Base-by-base conservation (phyloP, 2,113 vertebrate genomes). In the Eleginops maclovinus region DNA sequence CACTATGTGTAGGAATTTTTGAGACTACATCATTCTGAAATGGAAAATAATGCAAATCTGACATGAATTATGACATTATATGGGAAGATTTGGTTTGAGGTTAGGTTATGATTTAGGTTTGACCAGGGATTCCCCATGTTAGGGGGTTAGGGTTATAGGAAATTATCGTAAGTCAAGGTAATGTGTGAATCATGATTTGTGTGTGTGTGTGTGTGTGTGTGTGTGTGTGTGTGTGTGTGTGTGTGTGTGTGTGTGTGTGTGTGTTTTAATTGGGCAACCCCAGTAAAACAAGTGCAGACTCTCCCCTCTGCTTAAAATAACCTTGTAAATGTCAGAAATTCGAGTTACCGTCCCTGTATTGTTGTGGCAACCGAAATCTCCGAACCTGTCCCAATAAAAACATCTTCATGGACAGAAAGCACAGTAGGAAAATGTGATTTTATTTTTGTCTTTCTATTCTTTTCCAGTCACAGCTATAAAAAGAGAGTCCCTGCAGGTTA, bases 391-490 rank as follows among this genome's bases (percentile, higher is more conserved):
- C 8, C 31, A 54, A 36, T 50, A 50, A 71, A 65, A 55, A 8
- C 15, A 43, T 47, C 41, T 41, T 15, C 16, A 59, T 64, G 9
- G 16, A 28, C 2, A 21, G 14, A 53, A 12, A 14, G 26, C 12
- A 15, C 22, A 26, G 46, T 13, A 36, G 24, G 14, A 40, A 65
- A 14, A 26, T 41, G 0, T 28, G 1, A n/a, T 26, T 12, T 6
- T 59, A 2, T 16, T 43, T 53, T 16, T 16, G 17, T 54, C 21
- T 12, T 41, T 41, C 1, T 12, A 46, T 50, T 55, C 6, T 55
- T 81, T 83, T 66, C 46, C 58, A 78, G 56, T 60, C 60, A 59
- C 28, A 31, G n/a, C n/a, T 53, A 28, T 14, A 58, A 67, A n/a
- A 11, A 31, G n/a, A 40, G 21, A 56, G 41, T 26, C 24, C 40